These are phyloP conservation scores for Ladona fulva DNA, from an alignment of 1,140 invertebrate genomes.

Conservation along the genomic window DNA sequence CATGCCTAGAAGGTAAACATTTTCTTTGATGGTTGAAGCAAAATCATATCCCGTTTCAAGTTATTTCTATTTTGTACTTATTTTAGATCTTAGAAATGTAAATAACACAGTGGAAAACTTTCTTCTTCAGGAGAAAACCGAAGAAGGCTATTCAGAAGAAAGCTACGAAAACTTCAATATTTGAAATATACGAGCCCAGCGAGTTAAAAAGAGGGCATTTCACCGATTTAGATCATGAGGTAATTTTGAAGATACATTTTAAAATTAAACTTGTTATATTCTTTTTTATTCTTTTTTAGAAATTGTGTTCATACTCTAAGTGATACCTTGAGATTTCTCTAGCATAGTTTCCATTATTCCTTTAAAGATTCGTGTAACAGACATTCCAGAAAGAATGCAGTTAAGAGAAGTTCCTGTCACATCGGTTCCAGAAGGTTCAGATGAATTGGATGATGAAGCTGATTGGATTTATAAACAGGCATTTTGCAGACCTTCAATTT, in stretches of 20 bases:
- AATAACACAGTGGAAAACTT: not conserved
- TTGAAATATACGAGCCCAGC: conserved; percentile 93
- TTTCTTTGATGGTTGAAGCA: too few relatives aligned
- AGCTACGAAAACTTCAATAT: conserved; percentile 79
- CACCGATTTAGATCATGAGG: conserved; percentile 87
- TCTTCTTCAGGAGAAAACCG: conserved; percentile 34
- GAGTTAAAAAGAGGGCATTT: conserved; percentile 94
- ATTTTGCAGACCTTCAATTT: conserved; percentile 74
- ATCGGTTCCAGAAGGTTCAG: conserved; percentile 66
- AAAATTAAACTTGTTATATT: conserved; percentile 12
- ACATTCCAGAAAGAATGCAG: conserved; percentile 88
- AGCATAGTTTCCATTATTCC: conserved; percentile 20
- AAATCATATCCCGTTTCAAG: not conserved
- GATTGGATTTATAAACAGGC: conserved; percentile 96
- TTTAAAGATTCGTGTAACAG: conserved; percentile 65
- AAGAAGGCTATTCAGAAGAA: conserved; percentile 71
- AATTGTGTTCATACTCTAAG: too few relatives aligned
- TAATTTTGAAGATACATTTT: conserved; percentile 30
- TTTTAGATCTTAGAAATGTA: not conserved
- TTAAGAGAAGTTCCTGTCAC: conserved; percentile 74
- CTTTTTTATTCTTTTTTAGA: conserved; percentile 14
- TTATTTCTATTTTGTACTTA: not conserved
- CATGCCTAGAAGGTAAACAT: conserved; percentile 19
- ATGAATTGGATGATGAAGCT: conserved; percentile 88
- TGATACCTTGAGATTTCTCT: not conserved